Evolutionary conservation across 2,797 vertebrate species (phyloP).

Genomic region (Tauraco hartlaubi): DNA sequence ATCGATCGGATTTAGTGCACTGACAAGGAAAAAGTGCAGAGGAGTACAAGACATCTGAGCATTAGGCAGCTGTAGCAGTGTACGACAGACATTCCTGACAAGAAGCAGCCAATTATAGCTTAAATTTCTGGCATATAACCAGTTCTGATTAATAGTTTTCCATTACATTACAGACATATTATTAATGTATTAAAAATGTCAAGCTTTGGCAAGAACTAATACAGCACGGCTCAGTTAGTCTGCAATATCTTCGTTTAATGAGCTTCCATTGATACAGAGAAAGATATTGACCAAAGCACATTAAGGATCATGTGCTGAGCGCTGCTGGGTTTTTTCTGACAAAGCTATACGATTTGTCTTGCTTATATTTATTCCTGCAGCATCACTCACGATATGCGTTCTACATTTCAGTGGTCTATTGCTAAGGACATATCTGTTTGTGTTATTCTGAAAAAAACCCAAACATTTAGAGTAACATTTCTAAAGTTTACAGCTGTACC

Average conservation of each 20-base stretch:
- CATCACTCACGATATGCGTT: background rate
- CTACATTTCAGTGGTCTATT: background rate
- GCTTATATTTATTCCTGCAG: constrained; percentile 44
- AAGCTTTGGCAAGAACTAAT: constrained; percentile 80
- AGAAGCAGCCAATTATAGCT: constrained; percentile 89
- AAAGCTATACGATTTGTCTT: constrained; percentile 29
- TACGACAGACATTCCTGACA: constrained; percentile 85
- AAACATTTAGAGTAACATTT: background rate
- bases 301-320: constrained; percentile 78
- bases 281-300: constrained; percentile 81
- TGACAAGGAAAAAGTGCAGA: constrained; percentile 77
- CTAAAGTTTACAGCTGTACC: background rate
- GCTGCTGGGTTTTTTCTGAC: constrained; percentile 63
- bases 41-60: constrained; percentile 74
- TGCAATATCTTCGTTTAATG: constrained; percentile 84
- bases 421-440: background rate
- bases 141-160: constrained; percentile 90
- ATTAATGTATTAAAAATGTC: constrained; percentile 89
- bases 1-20: constrained; percentile 73
- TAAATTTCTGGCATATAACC: constrained; percentile 86
- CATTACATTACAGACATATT: constrained; percentile 88
- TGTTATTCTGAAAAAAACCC: background rate
- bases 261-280: constrained; percentile 83
- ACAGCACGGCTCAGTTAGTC: constrained; percentile 67
- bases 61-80: constrained; percentile 78